Evolutionary conservation across 2,113 vertebrate genomes (phyloP).

Genomic region (Halichoerus grypus): DNA sequence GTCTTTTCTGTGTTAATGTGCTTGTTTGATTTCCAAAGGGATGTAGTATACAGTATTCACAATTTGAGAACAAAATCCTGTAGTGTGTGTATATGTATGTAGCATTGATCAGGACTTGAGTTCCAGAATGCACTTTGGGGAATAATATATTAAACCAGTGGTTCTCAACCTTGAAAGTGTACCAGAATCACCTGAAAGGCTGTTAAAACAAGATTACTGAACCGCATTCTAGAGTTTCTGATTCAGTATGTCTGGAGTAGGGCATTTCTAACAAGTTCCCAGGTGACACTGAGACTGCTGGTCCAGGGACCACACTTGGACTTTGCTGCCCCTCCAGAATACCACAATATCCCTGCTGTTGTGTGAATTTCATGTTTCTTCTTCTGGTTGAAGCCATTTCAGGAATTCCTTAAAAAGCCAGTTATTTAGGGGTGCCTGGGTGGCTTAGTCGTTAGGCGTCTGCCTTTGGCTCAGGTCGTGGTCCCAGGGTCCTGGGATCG

Average conservation of each 20-base stretch:
- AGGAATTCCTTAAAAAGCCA: background rate
- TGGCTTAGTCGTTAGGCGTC: no score
- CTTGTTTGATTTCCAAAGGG: background rate
- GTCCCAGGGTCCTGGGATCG: no score
- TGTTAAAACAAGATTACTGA: background rate
- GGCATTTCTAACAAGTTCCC: background rate
- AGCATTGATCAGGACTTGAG: background rate
- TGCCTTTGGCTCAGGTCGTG: no score
- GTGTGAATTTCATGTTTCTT: background rate
- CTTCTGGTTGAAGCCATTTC: background rate
- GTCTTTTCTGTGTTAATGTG: background rate
- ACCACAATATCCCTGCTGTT: background rate
- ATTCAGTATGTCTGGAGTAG: background rate
- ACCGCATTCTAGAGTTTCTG: background rate
- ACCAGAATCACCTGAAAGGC: background rate
- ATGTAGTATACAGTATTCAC: background rate
- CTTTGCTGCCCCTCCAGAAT: background rate
- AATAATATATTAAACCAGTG: no score
- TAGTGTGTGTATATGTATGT: no score
- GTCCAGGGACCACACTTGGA: background rate
- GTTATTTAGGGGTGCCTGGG: background rate
- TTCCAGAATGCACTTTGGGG: background rate
- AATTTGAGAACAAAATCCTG: background rate
- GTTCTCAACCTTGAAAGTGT: background rate
- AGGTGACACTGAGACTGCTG: background rate